phyloP scores from a whole-genome alignment of 92 coral and sea anemone species.

The Palythoa caribaeorum region DNA sequence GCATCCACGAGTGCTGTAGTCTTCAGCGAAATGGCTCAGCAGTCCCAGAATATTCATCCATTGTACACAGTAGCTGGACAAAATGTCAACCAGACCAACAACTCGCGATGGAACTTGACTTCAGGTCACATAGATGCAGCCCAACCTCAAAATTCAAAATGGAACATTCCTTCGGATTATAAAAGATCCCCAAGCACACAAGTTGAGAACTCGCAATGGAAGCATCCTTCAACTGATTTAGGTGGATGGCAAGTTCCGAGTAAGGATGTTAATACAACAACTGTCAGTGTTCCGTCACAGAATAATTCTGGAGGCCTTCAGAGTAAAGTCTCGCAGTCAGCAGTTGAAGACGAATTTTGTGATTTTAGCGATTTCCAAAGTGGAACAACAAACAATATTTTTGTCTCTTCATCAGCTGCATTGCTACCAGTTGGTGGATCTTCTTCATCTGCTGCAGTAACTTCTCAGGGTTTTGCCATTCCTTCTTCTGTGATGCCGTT shows the following conservation, averaged over 20 bases:
- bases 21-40: conserved; percentile 5
- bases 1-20: conserved; percentile 11
- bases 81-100: not conserved
- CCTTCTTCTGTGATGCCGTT: not conserved
- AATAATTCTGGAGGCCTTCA: conserved; percentile 43
- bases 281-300: conserved; percentile 14
- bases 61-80: not conserved
- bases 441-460: not conserved
- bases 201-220: not conserved
- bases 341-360: conserved; percentile 39
- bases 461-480: not conserved
- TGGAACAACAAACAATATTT: conserved; percentile 10
- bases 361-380: conserved; percentile 76
- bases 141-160: conserved; percentile 7
- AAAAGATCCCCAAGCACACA: not conserved
- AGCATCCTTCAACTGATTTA: not conserved
- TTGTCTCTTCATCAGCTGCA: not conserved
- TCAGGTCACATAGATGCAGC: not conserved
- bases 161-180: conserved; percentile 7
- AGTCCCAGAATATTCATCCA: not conserved
- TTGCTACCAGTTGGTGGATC: not conserved
- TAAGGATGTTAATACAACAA: not conserved
- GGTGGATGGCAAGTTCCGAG: not conserved
- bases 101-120: conserved; percentile 24
- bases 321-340: conserved; percentile 26